Percentiles rank a stretch among this genome's conserved stretches.
phyloP scores from a whole-genome alignment of 1,140 invertebrate species.

The Eciton burchellii region DNA sequence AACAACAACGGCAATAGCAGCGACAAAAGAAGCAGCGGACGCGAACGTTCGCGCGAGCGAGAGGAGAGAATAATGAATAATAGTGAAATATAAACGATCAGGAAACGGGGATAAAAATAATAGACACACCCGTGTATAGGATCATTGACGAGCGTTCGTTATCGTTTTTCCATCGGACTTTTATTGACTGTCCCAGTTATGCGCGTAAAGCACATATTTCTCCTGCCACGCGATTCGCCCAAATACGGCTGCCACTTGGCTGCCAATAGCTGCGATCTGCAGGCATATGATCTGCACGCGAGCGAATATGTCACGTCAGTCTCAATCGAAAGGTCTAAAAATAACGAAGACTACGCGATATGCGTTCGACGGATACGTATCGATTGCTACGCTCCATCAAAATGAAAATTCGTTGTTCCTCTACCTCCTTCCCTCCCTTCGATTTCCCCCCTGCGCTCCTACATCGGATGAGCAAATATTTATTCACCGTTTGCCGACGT shows the following conservation, averaged over 20 bases:
- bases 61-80: slow-evolving; percentile 54
- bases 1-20: too few species aligned
- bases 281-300: slow-evolving; percentile 42
- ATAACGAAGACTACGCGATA: slow-evolving; percentile 38
- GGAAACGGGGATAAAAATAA: slow-evolving; percentile 27
- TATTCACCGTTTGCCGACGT: neutral
- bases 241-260: slow-evolving; percentile 44
- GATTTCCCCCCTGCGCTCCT: too few species aligned
- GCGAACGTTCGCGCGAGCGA: neutral
- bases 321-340: slow-evolving; percentile 41
- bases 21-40: neutral
- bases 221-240: slow-evolving; percentile 38
- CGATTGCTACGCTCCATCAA: slow-evolving; percentile 8
- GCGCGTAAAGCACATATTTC: slow-evolving; percentile 27
- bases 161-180: slow-evolving; percentile 54
- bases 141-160: slow-evolving; percentile 61
- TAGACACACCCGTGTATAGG: slow-evolving; percentile 13
- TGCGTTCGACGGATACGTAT: neutral
- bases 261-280: slow-evolving; percentile 47
- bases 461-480: slow-evolving; percentile 28
- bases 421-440: neutral
- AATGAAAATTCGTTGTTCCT: slow-evolving; percentile 7
- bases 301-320: slow-evolving; percentile 51
- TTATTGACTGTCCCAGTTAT: slow-evolving; percentile 51
- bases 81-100: slow-evolving; percentile 42